phyloP scores from a whole-genome alignment of 2,797 vertebrate genomes.

The Orientallactaga sibirica region DNA sequence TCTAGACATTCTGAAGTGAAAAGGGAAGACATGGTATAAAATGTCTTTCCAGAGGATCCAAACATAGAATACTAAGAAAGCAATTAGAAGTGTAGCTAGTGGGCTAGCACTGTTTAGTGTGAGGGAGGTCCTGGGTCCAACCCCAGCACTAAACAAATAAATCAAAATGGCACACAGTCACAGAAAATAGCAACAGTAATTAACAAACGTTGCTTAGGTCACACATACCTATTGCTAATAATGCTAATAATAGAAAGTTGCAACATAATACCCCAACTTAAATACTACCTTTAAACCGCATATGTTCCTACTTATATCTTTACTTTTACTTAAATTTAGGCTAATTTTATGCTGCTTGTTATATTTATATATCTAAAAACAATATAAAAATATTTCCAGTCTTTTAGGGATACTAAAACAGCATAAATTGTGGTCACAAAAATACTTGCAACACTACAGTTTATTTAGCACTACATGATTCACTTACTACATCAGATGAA shows the following conservation, averaged over 20 bases:
- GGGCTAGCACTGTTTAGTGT: neutral
- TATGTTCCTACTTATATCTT: constrained; percentile 21
- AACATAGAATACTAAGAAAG: constrained; percentile 68
- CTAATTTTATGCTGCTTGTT: constrained; percentile 67
- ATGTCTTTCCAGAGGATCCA: constrained; percentile 8
- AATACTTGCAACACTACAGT: neutral
- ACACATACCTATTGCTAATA: constrained; percentile 42
- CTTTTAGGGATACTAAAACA: constrained; percentile 65
- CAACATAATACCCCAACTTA: constrained; percentile 13
- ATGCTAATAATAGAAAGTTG: constrained; percentile 43
- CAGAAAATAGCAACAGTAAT: constrained; percentile 57
- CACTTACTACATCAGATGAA: constrained; percentile 75
- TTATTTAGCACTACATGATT: constrained; percentile 56
- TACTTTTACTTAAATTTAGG: constrained; percentile 58
- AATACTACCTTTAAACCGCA: constrained; percentile 35
- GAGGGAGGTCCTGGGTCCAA: neutral
- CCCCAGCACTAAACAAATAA: neutral
- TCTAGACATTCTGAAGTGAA: constrained; percentile 6
- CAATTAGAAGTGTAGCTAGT: neutral
- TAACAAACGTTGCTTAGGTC: constrained; percentile 26
- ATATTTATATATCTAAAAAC: constrained; percentile 71
- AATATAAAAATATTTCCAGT: constrained; percentile 66
- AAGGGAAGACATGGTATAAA: constrained; percentile 45
- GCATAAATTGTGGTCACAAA: neutral
- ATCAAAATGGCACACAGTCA: constrained; percentile 58